These are phyloP conservation scores for Heliocidaris tuberculata DNA, from an alignment of 35 echinoderm and acorn worm species.

Conservation along the genomic window DNA sequence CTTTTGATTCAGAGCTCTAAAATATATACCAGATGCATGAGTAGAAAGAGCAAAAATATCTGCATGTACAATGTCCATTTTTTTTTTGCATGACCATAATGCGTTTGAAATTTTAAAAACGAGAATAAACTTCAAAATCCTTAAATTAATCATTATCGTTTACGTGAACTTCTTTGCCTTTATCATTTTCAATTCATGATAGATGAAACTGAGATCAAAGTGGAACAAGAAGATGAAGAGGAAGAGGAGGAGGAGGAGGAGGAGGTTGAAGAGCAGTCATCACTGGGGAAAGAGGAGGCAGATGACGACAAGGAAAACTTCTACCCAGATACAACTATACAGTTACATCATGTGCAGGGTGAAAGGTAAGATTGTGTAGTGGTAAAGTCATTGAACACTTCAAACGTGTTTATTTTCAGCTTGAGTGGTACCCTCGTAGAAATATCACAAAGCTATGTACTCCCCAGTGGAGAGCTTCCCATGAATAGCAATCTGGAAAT, in stretches of 20 bases:
- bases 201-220: background rate
- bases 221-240: constrained; percentile 7
- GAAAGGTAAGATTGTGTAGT: constrained; percentile 62
- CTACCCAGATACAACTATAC: constrained; percentile 87
- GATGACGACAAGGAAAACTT: constrained; percentile 50
- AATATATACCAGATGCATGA: too few species aligned
- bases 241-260: constrained; percentile 35
- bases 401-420: background rate
- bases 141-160: too few species aligned
- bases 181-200: background rate
- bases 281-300: constrained; percentile 29
- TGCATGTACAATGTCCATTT: too few species aligned
- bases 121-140: too few species aligned
- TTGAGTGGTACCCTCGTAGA: background rate
- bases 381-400: background rate
- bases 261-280: background rate
- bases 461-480: background rate
- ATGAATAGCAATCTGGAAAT: background rate
- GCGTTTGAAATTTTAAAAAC: too few species aligned
- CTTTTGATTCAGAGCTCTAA: too few species aligned
- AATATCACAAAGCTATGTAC: background rate
- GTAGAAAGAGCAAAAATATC: too few species aligned
- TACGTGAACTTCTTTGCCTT: background rate
- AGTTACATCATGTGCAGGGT: constrained; percentile 82
- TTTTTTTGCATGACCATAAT: too few species aligned